Evolutionary conservation across 2,797 vertebrate species (phyloP).

Genomic region (Serranus cabrilla): DNA sequence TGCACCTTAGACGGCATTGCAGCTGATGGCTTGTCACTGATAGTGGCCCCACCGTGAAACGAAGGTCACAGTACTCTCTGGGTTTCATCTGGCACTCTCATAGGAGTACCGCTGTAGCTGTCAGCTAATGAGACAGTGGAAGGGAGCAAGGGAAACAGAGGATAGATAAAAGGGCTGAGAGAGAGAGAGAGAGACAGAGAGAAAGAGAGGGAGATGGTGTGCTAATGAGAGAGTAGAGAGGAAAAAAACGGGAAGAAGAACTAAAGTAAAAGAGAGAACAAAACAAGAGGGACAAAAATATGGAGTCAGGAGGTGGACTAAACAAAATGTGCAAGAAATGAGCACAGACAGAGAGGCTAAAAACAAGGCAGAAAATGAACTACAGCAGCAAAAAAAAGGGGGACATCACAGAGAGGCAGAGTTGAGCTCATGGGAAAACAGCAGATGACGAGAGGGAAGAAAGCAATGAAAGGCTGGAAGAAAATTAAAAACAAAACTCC

Average conservation of each 20-base stretch:
- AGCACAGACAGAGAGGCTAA: neutral
- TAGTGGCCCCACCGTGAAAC: conserved; percentile 76
- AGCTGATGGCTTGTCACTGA: conserved; percentile 86
- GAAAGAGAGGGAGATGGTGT: conserved; percentile 35
- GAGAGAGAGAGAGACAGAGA: conserved; percentile 34
- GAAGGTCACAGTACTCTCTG: conserved; percentile 81
- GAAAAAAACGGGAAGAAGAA: conserved; percentile 22
- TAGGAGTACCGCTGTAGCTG: conserved; percentile 75
- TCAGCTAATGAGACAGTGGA: conserved; percentile 81
- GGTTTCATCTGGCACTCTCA: conserved; percentile 82
- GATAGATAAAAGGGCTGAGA: conserved; percentile 59
- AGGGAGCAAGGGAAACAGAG: conserved; percentile 49
- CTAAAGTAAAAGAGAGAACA: conserved; percentile 6
- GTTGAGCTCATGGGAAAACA: conserved; percentile 45
- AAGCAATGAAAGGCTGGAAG: conserved; percentile 37
- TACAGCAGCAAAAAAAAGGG: conserved; percentile 24
- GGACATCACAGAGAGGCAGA: conserved; percentile 28
- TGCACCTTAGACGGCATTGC: conserved; percentile 59
- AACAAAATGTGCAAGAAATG: conserved; percentile 31
- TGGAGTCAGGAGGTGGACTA: conserved; percentile 27
- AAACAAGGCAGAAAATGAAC: conserved; percentile 22
- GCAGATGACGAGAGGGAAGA: conserved; percentile 7
- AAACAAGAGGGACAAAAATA: conserved; percentile 21
- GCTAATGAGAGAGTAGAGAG: conserved; percentile 55
- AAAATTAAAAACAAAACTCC: conserved; percentile 54